Base-by-base conservation (phyloP, 2,113 vertebrate genomes). In the Tachysurus fulvidraco region DNA sequence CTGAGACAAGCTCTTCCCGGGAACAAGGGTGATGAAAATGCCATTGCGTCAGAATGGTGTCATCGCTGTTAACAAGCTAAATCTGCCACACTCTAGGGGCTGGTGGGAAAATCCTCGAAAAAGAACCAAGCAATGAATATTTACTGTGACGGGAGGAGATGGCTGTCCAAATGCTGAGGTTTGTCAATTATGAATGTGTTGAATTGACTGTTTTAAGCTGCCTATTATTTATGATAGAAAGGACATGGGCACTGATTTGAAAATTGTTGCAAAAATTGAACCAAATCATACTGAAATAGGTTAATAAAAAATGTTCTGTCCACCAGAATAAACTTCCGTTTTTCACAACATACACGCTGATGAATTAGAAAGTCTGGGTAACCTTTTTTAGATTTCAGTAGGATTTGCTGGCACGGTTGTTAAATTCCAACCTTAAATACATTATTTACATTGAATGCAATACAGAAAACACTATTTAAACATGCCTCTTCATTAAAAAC, bases 391-490 rank as follows among this genome's bases (percentile, higher is more conserved):
- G 28, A 59, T 55, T 85, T 80, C 28, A 25, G 28, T 36, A 55
- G 25, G 50, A 67, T 67, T 79, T 85, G 76, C 77, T 69, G 76
- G 62, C n/a, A 85, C 25, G 5, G 73, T 79, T 83, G 62, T 85
- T 83, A 8, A 88, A 85, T 78, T 71, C 30, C 55, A 84, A 84
- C 28, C 23, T 84, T 65, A 83, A 79, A 28, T 52, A 83, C 67
- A 67, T 65, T 83, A 82, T 77, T 36, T 55, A 83, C 71, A 83
- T 64, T 79, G 46, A 85, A 84, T 14, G 28, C 77, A 89, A 84
- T 89, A 86, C 1, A 36, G 88, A 89, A 41, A 41, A 87, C 91
- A 93, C 54, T 80, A 13, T 59, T 23, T 52, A 44, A 84, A 46
- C 44, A 84, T 60, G 79, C 36, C 55, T 83, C 46, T 73, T 65